Percentiles rank a stretch among this genome's conserved stretches.
phyloP scores from a whole-genome alignment of 2,113 vertebrate species.

The Oophaga pumilio region DNA sequence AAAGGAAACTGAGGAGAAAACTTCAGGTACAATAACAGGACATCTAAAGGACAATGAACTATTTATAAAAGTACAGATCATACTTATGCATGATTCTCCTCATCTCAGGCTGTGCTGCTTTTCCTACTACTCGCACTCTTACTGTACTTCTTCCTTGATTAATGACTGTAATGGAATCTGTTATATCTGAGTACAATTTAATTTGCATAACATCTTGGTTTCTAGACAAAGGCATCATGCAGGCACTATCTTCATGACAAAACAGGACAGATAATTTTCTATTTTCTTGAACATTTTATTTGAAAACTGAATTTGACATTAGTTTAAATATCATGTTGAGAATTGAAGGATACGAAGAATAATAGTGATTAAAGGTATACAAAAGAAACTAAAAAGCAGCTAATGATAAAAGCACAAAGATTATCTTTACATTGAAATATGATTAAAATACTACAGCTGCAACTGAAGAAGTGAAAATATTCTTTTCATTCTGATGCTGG shows the following conservation, averaged over 20 bases:
- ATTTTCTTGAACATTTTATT: slow-evolving; percentile 2
- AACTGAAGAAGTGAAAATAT: no score
- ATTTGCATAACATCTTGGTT: slow-evolving; percentile 48
- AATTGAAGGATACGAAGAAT: not conserved
- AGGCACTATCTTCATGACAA: not conserved
- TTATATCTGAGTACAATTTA: slow-evolving; percentile 40
- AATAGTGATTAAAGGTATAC: not conserved
- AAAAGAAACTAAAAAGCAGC: not conserved
- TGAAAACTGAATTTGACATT: slow-evolving; percentile 20
- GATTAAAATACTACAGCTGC: not conserved
- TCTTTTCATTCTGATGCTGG: not conserved
- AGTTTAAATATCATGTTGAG: slow-evolving; percentile 12
- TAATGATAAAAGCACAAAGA: not conserved
- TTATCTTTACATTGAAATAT: not conserved
- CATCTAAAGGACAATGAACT: slow-evolving; percentile 39
- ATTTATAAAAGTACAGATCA: slow-evolving; percentile 8
- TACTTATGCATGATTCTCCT: not conserved
- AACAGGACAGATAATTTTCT: slow-evolving; percentile 28
- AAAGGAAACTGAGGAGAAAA: slow-evolving; percentile 15
- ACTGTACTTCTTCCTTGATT: slow-evolving; percentile 27
- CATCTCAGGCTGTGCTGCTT: not conserved
- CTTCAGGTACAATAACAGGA: slow-evolving; percentile 4
- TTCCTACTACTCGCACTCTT: not conserved
- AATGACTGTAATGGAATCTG: slow-evolving; percentile 32
- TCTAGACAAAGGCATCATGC: slow-evolving; percentile 16